These are phyloP conservation scores for Tragelaphus strepsiceros DNA, from an alignment of 2,113 vertebrate genomes.

Conservation along the genomic window DNA sequence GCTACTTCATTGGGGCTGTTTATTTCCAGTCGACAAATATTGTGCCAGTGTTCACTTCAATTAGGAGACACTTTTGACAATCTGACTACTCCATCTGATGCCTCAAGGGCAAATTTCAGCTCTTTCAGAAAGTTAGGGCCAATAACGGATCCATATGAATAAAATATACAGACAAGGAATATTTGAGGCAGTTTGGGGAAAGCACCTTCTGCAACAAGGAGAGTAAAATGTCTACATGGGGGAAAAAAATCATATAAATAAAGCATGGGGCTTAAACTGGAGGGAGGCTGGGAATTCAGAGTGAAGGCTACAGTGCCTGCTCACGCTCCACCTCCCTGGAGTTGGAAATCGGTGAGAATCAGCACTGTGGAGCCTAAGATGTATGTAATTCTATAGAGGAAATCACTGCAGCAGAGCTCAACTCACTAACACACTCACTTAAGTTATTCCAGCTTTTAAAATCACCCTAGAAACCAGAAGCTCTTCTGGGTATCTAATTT, in stretches of 20 bases:
- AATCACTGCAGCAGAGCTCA: not conserved
- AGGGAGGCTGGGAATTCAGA: not conserved
- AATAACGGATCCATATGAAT: conserved; percentile 75
- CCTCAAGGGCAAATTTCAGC: conserved; percentile 85
- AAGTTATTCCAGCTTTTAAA: not conserved
- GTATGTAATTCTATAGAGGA: not conserved
- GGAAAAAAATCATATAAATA: conserved; percentile 50
- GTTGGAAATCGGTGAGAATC: not conserved
- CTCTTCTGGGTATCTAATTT: not conserved
- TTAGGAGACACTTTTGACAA: conserved; percentile 83
- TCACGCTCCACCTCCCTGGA: not conserved
- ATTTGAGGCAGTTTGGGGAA: conserved; percentile 69
- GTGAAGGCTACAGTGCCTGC: not conserved
- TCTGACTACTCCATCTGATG: conserved; percentile 86
- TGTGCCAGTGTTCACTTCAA: conserved; percentile 82
- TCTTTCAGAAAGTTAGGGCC: conserved; percentile 77
- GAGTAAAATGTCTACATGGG: conserved; percentile 62
- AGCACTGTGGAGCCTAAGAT: not conserved
- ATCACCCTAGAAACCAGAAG: not conserved
- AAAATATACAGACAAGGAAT: conserved; percentile 77
- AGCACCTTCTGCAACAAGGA: conserved; percentile 60
- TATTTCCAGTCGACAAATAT: conserved; percentile 84
- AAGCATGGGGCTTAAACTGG: conserved; percentile 37
- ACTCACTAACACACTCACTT: not conserved
- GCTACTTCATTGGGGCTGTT: conserved; percentile 79